Evolutionary conservation across 1,140 invertebrate species (phyloP), one percentile per base, ranked within the genome.

Genomic region (Cydia pomonella): DNA sequence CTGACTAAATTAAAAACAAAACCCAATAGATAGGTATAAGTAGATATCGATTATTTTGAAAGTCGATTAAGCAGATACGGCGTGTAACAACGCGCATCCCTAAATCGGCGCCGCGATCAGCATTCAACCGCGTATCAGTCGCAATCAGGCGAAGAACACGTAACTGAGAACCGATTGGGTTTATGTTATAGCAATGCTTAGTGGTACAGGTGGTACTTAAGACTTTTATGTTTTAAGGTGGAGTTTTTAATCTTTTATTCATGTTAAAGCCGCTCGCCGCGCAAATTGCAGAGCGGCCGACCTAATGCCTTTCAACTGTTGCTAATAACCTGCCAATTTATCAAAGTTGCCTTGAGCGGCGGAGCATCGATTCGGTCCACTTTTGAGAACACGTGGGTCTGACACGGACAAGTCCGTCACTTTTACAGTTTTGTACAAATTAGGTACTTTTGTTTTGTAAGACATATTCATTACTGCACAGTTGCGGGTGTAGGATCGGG

Each of bases 291-390:
- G 89, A 85, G 89, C 89, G 80, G 86, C 82, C 79, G 77, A 84
- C 88, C 89, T 92, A 91, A 91, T 92, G 89, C 88, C 87, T 91
- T 90, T 92, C 89, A 91, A 92, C 89, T 92, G 89, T 86, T 92
- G 85, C 89, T 91, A 92, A 92, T 92, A 92, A 88, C 89, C 89
- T 91, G 91, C 89, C 91, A 91, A 92, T 92, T 92, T 91, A 91
- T 91, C 88, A 92, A 90, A 87, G 76, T 84, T 77, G 87, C 90
- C 87, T 78, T 76, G 76, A 84, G 84, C 87, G 77, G 74, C 78
- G 79, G 75, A 71, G 25, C 69, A 72, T 72, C 75, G 77, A 78
- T 81, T 81, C 74, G 76, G 79, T 75, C 62, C 80, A 81, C 73
- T 81, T 84, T 81, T 72, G 25, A 63, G 73, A 53, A 69, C 76